Evolutionary conservation across 2,113 vertebrate species (phyloP).

Genomic region (Oplegnathus fasciatus): DNA sequence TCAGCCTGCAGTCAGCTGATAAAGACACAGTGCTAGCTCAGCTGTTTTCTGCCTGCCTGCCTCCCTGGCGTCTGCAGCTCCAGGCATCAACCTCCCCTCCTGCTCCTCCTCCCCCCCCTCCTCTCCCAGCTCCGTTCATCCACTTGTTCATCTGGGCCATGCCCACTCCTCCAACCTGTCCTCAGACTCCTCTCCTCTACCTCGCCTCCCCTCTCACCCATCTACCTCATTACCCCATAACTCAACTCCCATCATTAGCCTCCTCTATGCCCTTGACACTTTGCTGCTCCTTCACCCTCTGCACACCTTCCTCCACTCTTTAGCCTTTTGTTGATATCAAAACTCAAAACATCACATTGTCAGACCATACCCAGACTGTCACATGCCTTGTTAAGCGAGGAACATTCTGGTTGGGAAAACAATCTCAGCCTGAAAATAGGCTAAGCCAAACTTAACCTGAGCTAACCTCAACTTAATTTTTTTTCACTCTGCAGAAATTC

Average conservation of each 20-base stretch:
- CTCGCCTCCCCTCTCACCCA: conserved; percentile 3
- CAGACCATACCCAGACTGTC: conserved; percentile 53
- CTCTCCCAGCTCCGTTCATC: conserved; percentile 12
- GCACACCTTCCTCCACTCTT: not conserved
- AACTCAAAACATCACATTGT: conserved; percentile 71
- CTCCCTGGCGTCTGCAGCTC: conserved; percentile 44
- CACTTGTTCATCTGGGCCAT: conserved; percentile 1
- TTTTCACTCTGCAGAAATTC: conserved; percentile 25
- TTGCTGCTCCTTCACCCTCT: conserved; percentile 16
- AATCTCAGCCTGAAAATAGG: conserved; percentile 43
- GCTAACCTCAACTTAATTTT: not conserved
- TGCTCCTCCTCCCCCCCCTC: conserved; percentile 27
- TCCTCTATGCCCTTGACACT: conserved; percentile 31
- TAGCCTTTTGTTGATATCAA: conserved; percentile 60
- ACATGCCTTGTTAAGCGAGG: conserved; percentile 52
- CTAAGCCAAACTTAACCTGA: conserved; percentile 47
- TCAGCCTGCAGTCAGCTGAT: conserved; percentile 81
- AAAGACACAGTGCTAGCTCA: conserved; percentile 74
- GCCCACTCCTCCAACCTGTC: conserved; percentile 29
- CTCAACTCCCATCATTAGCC: conserved; percentile 5
- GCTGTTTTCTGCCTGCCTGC: conserved; percentile 66
- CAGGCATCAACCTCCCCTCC: conserved; percentile 26
- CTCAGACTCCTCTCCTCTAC: conserved; percentile 12
- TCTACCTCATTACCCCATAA: not conserved
- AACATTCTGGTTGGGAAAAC: conserved; percentile 44